phyloP scores from a whole-genome alignment of 2,888 invertebrate genomes.

The Podabrus alpinus region DNA sequence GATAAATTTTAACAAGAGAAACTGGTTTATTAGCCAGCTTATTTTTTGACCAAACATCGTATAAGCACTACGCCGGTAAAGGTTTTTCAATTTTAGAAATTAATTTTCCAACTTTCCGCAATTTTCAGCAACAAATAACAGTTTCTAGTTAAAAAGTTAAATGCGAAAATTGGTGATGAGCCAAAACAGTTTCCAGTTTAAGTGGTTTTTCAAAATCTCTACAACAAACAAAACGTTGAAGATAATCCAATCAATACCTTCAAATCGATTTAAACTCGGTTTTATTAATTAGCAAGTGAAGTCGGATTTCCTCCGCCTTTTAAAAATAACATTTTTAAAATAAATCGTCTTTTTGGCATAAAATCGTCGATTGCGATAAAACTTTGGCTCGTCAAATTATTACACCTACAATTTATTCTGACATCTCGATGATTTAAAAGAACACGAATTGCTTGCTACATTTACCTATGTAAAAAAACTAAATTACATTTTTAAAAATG shows the following conservation, averaged over 20 bases:
- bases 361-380: not conserved
- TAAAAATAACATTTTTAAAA: not conserved
- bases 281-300: not conserved
- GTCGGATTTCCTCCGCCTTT: not conserved
- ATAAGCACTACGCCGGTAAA: not conserved
- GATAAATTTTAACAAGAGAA: not conserved
- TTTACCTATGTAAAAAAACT: not conserved
- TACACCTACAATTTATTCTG: not conserved
- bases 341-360: not conserved
- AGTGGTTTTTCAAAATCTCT: not conserved
- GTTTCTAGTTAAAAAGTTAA: not conserved
- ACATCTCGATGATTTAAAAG: not conserved
- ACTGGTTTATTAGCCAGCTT: not conserved
- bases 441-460: not conserved
- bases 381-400: not conserved
- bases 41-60: not conserved
- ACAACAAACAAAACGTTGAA: not conserved
- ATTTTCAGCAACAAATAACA: not conserved
- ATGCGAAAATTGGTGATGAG: not conserved
- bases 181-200: not conserved
- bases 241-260: not conserved
- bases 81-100: not conserved
- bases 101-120: not conserved
- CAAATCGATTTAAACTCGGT: not conserved
- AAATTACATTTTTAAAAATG: not conserved